These are phyloP conservation scores for Colossoma macropomum DNA, from an alignment of 2,113 vertebrate genomes.

Conservation along the genomic window DNA sequence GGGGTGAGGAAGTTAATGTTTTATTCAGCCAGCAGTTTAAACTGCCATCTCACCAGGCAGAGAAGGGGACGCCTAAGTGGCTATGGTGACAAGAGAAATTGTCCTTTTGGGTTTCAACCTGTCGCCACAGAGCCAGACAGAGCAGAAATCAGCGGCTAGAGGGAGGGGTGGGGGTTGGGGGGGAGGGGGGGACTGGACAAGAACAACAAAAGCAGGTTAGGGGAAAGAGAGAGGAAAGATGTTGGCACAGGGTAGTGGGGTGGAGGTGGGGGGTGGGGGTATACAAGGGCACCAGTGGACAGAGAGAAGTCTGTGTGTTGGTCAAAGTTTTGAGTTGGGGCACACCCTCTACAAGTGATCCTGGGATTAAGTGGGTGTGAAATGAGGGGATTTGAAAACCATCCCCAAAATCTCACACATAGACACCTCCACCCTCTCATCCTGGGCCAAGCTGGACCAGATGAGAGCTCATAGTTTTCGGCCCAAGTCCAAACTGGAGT, in stretches of 20 bases:
- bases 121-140: conserved; percentile 95
- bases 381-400: neutral
- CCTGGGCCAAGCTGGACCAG: neutral
- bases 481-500: neutral
- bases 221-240: conserved; percentile 25
- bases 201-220: conserved; percentile 66
- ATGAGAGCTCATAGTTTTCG: no score
- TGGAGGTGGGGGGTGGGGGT: conserved; percentile 72
- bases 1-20: conserved; percentile 97
- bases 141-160: conserved; percentile 77
- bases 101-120: conserved; percentile 97
- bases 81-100: conserved; percentile 99
- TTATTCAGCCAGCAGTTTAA: conserved; percentile 99
- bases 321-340: conserved; percentile 13
- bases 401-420: neutral
- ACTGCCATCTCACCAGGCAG: conserved; percentile 90
- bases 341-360: neutral
- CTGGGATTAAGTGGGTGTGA: neutral
- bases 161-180: conserved; percentile 75
- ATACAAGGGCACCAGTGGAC: conserved; percentile 67
- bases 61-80: conserved; percentile 96
- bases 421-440: neutral
- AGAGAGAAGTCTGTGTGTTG: conserved; percentile 35
- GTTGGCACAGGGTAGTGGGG: conserved; percentile 56
- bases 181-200: conserved; percentile 63